Percentiles rank a stretch among this genome's conserved stretches.
Conservation (phyloP, 2,797 vertebrate species). For the Numenius phaeopus region DNA sequence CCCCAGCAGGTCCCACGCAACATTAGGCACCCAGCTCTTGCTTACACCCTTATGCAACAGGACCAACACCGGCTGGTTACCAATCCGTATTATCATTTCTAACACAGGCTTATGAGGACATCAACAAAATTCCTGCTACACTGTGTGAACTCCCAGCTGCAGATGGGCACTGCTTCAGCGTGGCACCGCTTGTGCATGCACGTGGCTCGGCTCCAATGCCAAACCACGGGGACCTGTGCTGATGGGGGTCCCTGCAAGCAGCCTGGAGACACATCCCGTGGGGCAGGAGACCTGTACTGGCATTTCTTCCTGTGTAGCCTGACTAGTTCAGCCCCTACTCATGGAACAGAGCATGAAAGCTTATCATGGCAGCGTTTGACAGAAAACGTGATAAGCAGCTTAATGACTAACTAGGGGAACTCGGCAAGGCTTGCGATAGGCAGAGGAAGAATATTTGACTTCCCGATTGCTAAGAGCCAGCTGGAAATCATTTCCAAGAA, state of each 20-base stretch:
- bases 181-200: background rate
- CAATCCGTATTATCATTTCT: background rate
- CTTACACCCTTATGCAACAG: background rate
- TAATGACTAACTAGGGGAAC: constrained; percentile 42
- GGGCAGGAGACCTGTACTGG: background rate
- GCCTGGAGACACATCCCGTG: accelerated
- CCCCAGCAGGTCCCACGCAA: background rate
- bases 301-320: background rate
- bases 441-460: background rate
- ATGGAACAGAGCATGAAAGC: background rate
- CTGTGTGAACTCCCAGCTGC: background rate
- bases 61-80: background rate
- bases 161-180: accelerated
- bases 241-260: background rate
- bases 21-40: background rate
- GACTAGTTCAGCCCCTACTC: background rate
- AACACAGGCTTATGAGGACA: background rate
- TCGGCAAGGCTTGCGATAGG: background rate
- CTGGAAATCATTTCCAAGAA: background rate
- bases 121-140: background rate
- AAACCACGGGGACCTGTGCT: background rate
- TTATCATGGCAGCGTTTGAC: background rate
- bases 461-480: background rate
- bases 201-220: accelerated
- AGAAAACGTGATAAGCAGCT: background rate